Evolutionary conservation across 2,113 vertebrate genomes (phyloP), one percentile per base, ranked within the genome.

Genomic region (Urocolius indicus): DNA sequence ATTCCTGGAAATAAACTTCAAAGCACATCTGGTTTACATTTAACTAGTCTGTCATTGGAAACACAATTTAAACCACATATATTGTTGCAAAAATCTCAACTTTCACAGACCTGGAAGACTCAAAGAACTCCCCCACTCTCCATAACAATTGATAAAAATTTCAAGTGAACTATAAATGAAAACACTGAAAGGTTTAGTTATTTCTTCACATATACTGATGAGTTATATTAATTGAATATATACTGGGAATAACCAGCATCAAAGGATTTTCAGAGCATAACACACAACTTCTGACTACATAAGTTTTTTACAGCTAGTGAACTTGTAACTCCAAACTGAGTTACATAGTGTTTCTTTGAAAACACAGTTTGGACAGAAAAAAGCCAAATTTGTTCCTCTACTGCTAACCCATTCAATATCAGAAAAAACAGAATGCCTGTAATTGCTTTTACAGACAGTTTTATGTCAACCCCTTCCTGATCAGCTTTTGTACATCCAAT

Each of bases 11-110:
- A 95, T 94, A 77, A 92, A 97, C 97, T 97, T 98, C 96, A 98
- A 98, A 97, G 96, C 77, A 97, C 97, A 98, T 98, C 97, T 98
- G 98, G 94, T 96, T 97, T 98, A 97, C 63, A 90, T 98, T 97
- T 96, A 95, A 96, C 91, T 95, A 97, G 90, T 96, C 95, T 96
- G 95, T 97, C 96, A 97, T 78, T 97, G 96, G 97, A 96, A 97
- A 97, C 90, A 94, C 93, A 97, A 96, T 89, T 90, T 95, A 95
- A 97, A 95, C 96, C 90, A 96, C 76, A 94, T 72, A 61, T 59
- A 67, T 95, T 95, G 93, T 90, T 90, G 79, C 96, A 97, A 97
- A 97, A 97, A 94, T 95, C 65, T 97, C 95, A 96, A 71, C 92
- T 96, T 98, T 94, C 95, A 93, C 69, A 84, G 95, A 84, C 76